Conservation (phyloP, 2,797 vertebrate species). For the Sternotherus odoratus region DNA sequence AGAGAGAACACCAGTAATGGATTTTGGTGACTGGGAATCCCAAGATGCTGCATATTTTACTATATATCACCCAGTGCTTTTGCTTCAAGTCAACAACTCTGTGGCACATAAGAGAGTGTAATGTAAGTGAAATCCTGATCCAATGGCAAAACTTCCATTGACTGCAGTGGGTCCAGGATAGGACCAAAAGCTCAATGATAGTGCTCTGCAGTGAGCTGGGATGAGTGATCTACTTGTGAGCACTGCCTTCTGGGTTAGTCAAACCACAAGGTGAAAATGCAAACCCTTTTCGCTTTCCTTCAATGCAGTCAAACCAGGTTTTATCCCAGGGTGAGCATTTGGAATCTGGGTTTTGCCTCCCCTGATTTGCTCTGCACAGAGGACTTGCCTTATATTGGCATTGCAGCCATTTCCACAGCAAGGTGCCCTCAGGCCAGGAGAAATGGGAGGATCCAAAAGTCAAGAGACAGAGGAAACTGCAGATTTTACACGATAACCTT, state of each 20-base stretch:
- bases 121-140: background rate
- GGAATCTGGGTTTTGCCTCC: fast-evolving
- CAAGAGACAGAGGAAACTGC: background rate
- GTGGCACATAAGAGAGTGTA: fast-evolving
- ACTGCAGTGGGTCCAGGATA: background rate
- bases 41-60: background rate
- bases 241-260: background rate
- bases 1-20: background rate
- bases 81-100: background rate
- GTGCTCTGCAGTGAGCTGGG: background rate
- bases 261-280: background rate
- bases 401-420: background rate
- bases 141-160: background rate
- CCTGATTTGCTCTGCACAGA: background rate
- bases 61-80: background rate
- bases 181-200: background rate
- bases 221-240: background rate
- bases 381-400: fast-evolving
- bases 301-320: background rate
- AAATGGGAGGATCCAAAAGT: background rate
- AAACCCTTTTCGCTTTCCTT: background rate
- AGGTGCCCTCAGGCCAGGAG: fast-evolving
- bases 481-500: constrained; percentile 27
- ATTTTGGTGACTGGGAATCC: background rate
- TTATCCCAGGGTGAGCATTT: fast-evolving